A percentile compares a stretch with the other conserved stretches of the same genome.
Evolutionary conservation across 2,797 vertebrate genomes (phyloP).

Genomic region (Sebastes elongatus): DNA sequence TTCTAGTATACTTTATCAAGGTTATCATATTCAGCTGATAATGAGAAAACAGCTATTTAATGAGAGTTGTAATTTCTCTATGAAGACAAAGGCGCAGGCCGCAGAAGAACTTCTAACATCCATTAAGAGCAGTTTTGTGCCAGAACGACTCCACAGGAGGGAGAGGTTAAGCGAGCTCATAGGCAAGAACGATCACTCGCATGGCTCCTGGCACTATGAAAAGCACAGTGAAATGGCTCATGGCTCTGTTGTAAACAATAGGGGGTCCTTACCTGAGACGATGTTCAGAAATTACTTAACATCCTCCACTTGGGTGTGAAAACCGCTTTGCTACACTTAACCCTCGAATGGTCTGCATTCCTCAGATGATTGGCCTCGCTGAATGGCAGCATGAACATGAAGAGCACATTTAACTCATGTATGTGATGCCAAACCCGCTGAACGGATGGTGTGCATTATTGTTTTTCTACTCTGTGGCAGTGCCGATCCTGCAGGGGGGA

Average conservation of each 20-base stretch:
- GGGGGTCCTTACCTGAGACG: slow-evolving; percentile 50
- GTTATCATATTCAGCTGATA: background rate
- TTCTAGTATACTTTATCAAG: slow-evolving; percentile 6
- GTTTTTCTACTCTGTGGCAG: slow-evolving; percentile 16
- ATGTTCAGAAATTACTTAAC: slow-evolving; percentile 37
- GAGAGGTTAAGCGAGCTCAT: slow-evolving; percentile 53
- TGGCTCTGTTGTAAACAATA: slow-evolving; percentile 45
- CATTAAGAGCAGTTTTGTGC: slow-evolving; percentile 37
- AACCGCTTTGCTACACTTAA: slow-evolving; percentile 31
- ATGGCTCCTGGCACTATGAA: slow-evolving; percentile 30
- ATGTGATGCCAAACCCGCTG: slow-evolving; percentile 3
- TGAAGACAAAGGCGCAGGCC: slow-evolving; percentile 4
- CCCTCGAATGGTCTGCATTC: slow-evolving; percentile 8
- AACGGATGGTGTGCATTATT: slow-evolving; percentile 37
- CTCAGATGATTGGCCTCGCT: slow-evolving; percentile 5
- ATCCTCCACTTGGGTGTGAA: slow-evolving; percentile 25
- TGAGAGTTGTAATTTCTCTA: slow-evolving; percentile 21
- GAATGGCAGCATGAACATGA: slow-evolving; percentile 22
- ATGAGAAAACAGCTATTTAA: slow-evolving; percentile 16
- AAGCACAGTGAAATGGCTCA: slow-evolving; percentile 31
- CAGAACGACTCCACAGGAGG: slow-evolving; percentile 37
- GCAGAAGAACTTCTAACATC: slow-evolving; percentile 26
- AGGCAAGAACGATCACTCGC: slow-evolving; percentile 47
- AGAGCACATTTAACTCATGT: slow-evolving; percentile 20
- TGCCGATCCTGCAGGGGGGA: slow-evolving; percentile 30